Percentiles rank a stretch among this genome's conserved stretches.
phyloP scores from a whole-genome alignment of 2,888 invertebrate species.

The Campoletis raptor region DNA sequence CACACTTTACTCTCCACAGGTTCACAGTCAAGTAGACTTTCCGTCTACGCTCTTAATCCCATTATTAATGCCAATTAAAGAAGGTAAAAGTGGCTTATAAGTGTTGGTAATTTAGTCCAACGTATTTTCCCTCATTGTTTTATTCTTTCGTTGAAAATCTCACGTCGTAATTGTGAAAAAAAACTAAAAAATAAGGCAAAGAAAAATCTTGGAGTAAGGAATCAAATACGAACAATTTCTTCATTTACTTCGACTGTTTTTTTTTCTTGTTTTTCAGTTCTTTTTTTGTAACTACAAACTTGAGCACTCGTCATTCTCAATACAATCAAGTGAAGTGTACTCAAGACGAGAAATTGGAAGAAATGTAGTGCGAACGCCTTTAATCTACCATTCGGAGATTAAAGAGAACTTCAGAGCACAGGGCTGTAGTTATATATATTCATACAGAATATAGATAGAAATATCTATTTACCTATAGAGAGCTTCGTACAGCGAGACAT shows the following conservation, averaged over 20 bases:
- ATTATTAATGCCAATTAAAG: conserved; percentile 20
- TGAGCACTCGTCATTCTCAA: conserved; percentile 25
- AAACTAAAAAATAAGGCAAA: neutral
- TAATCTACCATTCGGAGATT: conserved; percentile 62
- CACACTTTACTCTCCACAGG: conserved; percentile 45
- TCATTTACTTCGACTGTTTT: neutral
- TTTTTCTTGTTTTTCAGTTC: neutral
- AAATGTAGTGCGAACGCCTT: conserved; percentile 51
- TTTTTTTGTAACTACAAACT: neutral
- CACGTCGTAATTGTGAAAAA: neutral
- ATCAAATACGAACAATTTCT: neutral
- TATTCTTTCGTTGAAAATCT: neutral
- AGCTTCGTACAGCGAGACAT: conserved; percentile 1
- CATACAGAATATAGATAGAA: neutral
- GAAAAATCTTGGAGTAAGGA: neutral
- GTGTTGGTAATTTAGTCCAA: neutral
- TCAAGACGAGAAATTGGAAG: conserved; percentile 41
- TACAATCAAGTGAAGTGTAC: conserved; percentile 27
- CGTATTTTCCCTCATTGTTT: conserved; percentile 5
- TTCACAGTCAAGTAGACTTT: conserved; percentile 34
- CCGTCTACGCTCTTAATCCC: neutral
- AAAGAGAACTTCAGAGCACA: conserved; percentile 44
- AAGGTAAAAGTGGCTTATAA: conserved; percentile 1
- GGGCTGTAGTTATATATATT: conserved; percentile 11
- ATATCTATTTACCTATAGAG: neutral